Percentiles rank a stretch among this genome's conserved stretches.
phyloP scores from a whole-genome alignment of 1,140 invertebrate species.

The Dolichoris vasculosae region DNA sequence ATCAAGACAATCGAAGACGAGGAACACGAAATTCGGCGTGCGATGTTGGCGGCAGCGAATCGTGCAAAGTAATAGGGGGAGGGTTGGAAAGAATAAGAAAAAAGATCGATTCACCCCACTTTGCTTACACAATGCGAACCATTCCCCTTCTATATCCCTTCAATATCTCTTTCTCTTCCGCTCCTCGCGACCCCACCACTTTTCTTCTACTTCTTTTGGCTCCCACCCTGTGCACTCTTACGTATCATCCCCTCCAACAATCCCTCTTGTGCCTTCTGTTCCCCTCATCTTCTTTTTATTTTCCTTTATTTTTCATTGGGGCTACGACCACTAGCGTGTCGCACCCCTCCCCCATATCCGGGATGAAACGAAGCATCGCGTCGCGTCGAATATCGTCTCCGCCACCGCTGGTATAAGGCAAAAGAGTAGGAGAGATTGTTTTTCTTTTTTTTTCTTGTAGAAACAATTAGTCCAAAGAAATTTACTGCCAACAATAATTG shows the following conservation, averaged over 20 bases:
- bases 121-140: conserved; percentile 51
- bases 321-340: conserved; percentile 30
- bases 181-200: conserved; percentile 20
- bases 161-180: conserved; percentile 54
- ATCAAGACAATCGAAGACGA: conserved; percentile 52
- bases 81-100: conserved; percentile 43
- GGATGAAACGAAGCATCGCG: conserved; percentile 10
- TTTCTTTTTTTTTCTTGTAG: conserved; percentile 41
- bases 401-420: background rate
- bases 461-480: conserved; percentile 50
- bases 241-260: background rate
- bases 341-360: conserved; percentile 18
- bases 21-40: background rate
- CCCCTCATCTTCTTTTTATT: conserved; percentile 19
- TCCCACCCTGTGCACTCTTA: background rate
- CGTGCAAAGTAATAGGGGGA: background rate
- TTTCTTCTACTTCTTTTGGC: background rate
- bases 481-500: conserved; percentile 50
- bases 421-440: background rate
- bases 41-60: background rate
- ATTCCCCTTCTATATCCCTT: conserved; percentile 58
- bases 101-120: conserved; percentile 66
- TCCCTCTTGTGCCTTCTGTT: conserved; percentile 5
- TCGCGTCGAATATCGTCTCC: conserved; percentile 39
- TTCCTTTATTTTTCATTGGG: conserved; percentile 31